Conservation (phyloP, 2,888 invertebrate species). For the Imbricaverruca yamaguchii region DNA sequence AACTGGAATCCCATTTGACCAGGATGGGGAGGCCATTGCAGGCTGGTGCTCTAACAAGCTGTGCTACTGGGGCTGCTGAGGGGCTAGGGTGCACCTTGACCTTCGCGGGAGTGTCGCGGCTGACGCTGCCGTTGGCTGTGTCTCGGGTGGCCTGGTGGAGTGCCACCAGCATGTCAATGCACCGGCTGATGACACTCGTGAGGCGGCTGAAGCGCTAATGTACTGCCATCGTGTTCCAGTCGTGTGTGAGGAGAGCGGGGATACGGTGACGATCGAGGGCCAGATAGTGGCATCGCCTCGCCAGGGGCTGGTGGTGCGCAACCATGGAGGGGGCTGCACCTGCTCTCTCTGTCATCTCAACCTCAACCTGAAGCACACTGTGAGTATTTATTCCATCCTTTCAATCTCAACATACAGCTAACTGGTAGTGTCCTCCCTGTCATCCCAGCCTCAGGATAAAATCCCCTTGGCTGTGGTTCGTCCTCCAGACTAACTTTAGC, state of each 20-base stretch:
- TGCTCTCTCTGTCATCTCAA: conserved; percentile 67
- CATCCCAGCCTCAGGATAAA: no score
- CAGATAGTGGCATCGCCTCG: conserved; percentile 53
- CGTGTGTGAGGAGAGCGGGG: conserved; percentile 49
- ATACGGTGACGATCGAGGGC: conserved; percentile 55
- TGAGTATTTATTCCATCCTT: conserved; percentile 33
- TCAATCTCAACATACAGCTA: no score
- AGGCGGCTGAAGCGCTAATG: background rate
- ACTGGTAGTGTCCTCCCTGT: no score
- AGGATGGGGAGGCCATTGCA: no score
- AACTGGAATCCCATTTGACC: no score
- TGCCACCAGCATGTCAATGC: background rate
- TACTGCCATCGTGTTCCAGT: background rate
- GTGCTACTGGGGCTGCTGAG: background rate
- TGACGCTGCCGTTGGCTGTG: no score
- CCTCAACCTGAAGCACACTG: conserved; percentile 70
- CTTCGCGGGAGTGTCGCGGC: background rate
- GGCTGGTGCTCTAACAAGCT: background rate
- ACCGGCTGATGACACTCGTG: background rate
- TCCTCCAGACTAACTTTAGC: no score
- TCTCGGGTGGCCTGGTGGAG: no score
- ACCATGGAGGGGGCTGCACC: conserved; percentile 43
- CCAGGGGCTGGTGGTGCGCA: conserved; percentile 51
- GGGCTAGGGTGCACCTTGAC: background rate
- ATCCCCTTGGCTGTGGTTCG: no score